These are phyloP conservation scores for Abrostola triplasia DNA, from an alignment of 2,888 invertebrate species.

Conservation along the genomic window DNA sequence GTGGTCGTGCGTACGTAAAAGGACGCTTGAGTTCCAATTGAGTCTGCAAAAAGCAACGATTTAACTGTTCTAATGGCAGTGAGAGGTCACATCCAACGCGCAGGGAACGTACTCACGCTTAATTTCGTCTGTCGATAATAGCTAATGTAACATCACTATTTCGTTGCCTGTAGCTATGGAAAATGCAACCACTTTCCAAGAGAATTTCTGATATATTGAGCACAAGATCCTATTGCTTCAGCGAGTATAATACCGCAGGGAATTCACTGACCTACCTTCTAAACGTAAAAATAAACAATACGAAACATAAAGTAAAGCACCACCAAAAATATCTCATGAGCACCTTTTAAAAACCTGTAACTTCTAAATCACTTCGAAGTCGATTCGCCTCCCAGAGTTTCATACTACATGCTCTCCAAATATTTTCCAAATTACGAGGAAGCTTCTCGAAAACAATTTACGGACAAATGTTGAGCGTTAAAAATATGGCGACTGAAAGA, in stretches of 20 bases:
- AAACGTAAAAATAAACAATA: too few species aligned
- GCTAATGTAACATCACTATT: neutral
- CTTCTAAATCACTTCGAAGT: too few species aligned
- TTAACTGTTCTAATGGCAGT: neutral
- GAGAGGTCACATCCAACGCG: neutral
- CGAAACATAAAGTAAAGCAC: too few species aligned
- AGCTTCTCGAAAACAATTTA: conserved; percentile 34
- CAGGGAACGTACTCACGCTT: neutral
- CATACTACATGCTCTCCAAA: neutral
- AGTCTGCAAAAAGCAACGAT: neutral
- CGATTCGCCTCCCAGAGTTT: too few species aligned
- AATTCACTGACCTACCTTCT: too few species aligned
- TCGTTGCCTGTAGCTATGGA: neutral
- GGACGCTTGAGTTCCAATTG: neutral
- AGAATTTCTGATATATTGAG: too few species aligned
- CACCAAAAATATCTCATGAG: too few species aligned
- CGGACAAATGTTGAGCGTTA: conserved; percentile 16
- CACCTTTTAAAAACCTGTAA: too few species aligned
- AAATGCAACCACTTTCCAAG: too few species aligned
- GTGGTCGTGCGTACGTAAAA: conserved; percentile 8
- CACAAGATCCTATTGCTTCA: too few species aligned
- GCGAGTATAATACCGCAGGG: too few species aligned
- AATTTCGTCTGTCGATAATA: neutral
- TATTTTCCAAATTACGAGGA: conserved; percentile 5
- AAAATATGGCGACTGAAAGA: conserved; percentile 30